A percentile compares a stretch with the other conserved stretches of the same genome.
phyloP scores from a whole-genome alignment of 2,888 invertebrate genomes.

The Steinernema scapterisci region DNA sequence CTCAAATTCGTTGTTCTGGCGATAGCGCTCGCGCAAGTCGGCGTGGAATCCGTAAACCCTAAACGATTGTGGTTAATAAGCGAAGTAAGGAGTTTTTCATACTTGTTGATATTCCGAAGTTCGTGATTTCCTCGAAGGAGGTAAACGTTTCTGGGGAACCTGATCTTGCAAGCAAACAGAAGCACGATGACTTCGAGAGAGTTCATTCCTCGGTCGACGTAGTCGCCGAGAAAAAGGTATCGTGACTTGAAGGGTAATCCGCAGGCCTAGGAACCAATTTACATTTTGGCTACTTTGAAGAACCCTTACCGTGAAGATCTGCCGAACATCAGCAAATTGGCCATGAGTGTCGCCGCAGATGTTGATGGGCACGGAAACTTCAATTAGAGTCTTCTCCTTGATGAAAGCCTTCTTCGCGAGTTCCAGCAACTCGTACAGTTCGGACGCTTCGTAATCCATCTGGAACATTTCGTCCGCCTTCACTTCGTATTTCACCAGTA shows the following conservation, averaged over 20 bases:
- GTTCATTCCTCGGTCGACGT: conserved; percentile 49
- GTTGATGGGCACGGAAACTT: conserved; percentile 39
- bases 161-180: conserved; percentile 43
- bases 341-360: conserved; percentile 45
- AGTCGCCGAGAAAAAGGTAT: conserved; percentile 50
- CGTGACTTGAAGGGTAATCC: conserved; percentile 41
- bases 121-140: conserved; percentile 53
- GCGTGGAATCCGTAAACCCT: conserved; percentile 48
- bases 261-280: conserved; percentile 35
- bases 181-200: conserved; percentile 48
- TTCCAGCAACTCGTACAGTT: conserved; percentile 39
- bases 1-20: conserved; percentile 31
- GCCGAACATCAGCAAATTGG: conserved; percentile 46
- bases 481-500: conserved; percentile 9
- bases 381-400: conserved; percentile 37
- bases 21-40: conserved; percentile 40
- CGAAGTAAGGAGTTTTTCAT: neutral
- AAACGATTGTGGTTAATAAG: neutral
- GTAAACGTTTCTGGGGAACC: conserved; percentile 43
- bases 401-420: conserved; percentile 39
- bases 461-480: conserved; percentile 9
- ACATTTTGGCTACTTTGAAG: neutral
- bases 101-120: conserved; percentile 49
- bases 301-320: conserved; percentile 48
- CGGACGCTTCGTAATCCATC: conserved; percentile 38